Conservation (phyloP, 1,140 invertebrate species). For the Anastrepha obliqua region DNA sequence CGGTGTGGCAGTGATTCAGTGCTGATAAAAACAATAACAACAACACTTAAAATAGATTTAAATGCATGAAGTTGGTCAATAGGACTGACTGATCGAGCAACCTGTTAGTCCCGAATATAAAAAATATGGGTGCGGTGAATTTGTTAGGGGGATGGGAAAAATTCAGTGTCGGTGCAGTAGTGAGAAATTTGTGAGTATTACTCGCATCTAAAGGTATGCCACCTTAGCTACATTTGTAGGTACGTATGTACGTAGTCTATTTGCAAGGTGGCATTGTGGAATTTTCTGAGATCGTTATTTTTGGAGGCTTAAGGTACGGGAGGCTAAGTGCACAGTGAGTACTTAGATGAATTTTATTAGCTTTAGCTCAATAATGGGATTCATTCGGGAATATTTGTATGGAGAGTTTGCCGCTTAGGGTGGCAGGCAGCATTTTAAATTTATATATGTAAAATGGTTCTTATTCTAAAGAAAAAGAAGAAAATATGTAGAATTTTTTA, state of each 20-base stretch:
- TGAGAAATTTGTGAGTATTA: neutral
- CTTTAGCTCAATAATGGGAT: no score
- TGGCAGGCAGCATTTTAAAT: no score
- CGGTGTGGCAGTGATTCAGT: constrained; percentile 47
- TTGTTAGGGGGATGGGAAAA: neutral
- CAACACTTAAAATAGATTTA: constrained; percentile 49
- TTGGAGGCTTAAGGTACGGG: no score
- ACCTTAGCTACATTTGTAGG: neutral
- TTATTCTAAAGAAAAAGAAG: no score
- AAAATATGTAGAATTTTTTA: no score
- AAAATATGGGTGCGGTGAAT: neutral
- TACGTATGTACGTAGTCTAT: no score
- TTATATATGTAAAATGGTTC: no score
- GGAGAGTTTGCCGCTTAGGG: no score
- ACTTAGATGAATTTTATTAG: no score
- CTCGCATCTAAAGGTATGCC: neutral
- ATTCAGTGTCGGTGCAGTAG: neutral
- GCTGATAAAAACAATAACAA: constrained; percentile 48
- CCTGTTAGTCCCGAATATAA: neutral
- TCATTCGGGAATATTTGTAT: no score
- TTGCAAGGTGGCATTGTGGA: neutral
- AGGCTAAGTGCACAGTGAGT: no score
- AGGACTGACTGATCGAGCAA: constrained; percentile 25
- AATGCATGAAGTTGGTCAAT: constrained; percentile 47
- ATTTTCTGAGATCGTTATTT: neutral